A percentile compares a stretch with the other conserved stretches of the same genome.
phyloP scores from a whole-genome alignment of 1,140 invertebrate species.

The Rhizoglyphus robini region DNA sequence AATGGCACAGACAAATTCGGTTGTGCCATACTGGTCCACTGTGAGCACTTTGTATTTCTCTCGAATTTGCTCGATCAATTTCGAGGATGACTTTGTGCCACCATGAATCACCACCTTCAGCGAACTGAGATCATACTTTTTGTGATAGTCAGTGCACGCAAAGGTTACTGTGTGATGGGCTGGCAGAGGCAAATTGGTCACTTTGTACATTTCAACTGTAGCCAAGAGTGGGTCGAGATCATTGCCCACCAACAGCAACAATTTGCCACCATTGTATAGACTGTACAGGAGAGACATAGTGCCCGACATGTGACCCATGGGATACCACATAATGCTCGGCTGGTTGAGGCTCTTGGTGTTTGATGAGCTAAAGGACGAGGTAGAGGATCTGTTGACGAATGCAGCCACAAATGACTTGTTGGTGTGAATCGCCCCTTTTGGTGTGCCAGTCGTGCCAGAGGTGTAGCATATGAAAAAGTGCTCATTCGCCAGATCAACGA shows the following conservation, averaged over 20 bases:
- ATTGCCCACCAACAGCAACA: neutral
- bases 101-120: neutral
- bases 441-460: too few relatives aligned
- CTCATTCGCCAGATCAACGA: neutral
- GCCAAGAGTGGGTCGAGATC: neutral
- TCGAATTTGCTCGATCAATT: neutral
- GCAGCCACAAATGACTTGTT: too few relatives aligned
- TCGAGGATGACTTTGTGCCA: neutral
- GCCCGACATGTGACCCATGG: too few relatives aligned
- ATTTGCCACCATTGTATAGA: neutral
- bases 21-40: neutral
- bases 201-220: neutral
- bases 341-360: neutral
- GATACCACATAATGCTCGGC: neutral
- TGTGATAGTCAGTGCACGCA: neutral
- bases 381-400: conserved; percentile 29
- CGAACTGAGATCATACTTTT: neutral
- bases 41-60: neutral
- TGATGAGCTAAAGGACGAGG: neutral
- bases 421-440: too few relatives aligned
- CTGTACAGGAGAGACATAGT: neutral
- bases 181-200: neutral
- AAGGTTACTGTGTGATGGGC: neutral
- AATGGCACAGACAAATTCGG: neutral
- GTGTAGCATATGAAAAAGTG: neutral